Base-by-base conservation (phyloP, 2,113 vertebrate genomes). In the Candoia aspera region DNA sequence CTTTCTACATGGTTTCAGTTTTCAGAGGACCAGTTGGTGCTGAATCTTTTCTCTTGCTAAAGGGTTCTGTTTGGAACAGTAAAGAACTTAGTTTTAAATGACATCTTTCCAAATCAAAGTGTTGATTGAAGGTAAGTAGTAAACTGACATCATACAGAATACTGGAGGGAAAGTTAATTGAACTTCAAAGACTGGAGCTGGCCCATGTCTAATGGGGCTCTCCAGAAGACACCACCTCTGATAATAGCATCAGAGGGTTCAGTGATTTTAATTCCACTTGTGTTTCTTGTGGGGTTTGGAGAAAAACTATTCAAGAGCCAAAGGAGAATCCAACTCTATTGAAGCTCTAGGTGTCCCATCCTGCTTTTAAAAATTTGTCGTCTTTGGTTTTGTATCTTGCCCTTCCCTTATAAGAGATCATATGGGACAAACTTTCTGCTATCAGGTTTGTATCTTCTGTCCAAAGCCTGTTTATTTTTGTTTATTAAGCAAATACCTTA, bases 401-500 rank as follows among this genome's bases (percentile, higher is more conserved):
- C 93, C 46, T 83, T 95, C 95, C 95, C 95, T 93, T 96, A 93
- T 93, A 95, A 95, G 96, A 96, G 94, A 95, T 90, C 1, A 93
- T 94, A 95, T 0, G 19, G 91, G 68, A 93, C 62, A 95, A 93
- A 92, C 64, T 92, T 95, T 68, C 95, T 91, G 84, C 90, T 93
- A 95, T 92, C 96, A 97, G 95, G 92, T 94, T 86, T 95, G 49
- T 93, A 95, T 92, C 11, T 89, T 89, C 93, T 96, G 95, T 94
- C 96, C 95, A 64, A 24, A 93, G 92, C 62, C 1, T 92, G 91
- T 87, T 92, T 95, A 87, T 93, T 94, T 93, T 93, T 95, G 93
- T 88, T 94, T 97, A 59, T 96, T 94, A 95, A 96, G 95, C 73
- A 94, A 96, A 53, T 95, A 95, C 93, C 60, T 94, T 96, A 93